Evolutionary conservation across 2,797 vertebrate genomes (phyloP), one percentile per base, ranked within the genome.

Genomic region (Argentina silus): DNA sequence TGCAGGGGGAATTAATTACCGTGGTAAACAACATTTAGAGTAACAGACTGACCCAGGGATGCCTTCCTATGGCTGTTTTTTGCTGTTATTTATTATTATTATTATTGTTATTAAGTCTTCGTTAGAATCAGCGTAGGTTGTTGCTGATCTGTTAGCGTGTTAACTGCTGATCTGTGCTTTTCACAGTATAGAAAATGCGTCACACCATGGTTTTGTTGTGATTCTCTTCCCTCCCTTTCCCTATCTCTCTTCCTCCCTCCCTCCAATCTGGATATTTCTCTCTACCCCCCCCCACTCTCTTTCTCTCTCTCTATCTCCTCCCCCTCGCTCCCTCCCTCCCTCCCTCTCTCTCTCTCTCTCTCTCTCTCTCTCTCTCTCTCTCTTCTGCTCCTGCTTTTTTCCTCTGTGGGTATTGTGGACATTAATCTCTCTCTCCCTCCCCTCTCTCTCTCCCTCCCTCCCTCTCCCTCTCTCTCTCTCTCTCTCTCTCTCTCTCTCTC

Each of bases 181-280:
- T 86, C 74, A 83, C 83, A 36, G 75, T 87, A 86, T 85, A 88
- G 86, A 87, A 88, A 88, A 83, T 89, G 88, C 88, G 85, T 88
- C 88, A 91, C 88, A 91, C 36, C 42, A 53, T 69, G 7, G 67
- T 72, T n/a, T 60, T 72, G 88, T 87, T 88, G 81, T 86, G 70
- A 73, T 83, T 77, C 60, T 72, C 43, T 50, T 36, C 61, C 19
- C 27, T 36, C 27, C 4, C 27, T 15, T 15, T 51, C 50, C 15
- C 50, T 51, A 5, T 67, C 53, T 51, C 50, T 15, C 50, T 15
- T 12, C 61, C 65, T 19, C 8, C 51, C 12, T 65, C 62, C 15
- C 36, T 47, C 14, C 57, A 10, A 66, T 51, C 47, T 70, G 27
- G 27, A 36, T 21, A 70, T 27, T 60, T 7, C 21, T n/a, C 72